Base-by-base conservation (phyloP, 2,888 invertebrate genomes). In the Cryptosula pallasiana region DNA sequence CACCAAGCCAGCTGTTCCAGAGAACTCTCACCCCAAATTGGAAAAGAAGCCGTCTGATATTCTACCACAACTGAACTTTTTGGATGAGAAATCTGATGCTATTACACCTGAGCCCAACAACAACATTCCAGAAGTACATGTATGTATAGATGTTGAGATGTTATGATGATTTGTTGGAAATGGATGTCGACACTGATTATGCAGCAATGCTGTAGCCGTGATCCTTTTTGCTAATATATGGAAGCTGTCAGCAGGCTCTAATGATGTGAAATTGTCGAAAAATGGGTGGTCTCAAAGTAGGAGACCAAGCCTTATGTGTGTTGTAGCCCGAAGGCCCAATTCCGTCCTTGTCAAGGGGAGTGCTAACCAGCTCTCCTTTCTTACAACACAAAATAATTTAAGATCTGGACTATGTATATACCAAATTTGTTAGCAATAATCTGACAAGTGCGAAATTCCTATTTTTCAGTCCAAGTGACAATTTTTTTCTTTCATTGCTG, bases 321-420 rank as follows among this genome's bases (percentile, higher is more conserved):
- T 73, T 73, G 71, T 72, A 72, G 73, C 71, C 55, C 72, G 36
- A 63, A 63, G 55, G 72, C 72, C 55, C 72, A 72, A 73, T 71
- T 73, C 73, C 73, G 73, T 73, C 73, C 73, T 73, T 73, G 73
- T 73, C 73, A 73, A 73, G 73, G 73, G 73, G 73, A 73, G 73
- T 73, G 73, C 73, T 73, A 73, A 73, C 73, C 73, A 34, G 72
- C 73, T 73, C 73, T 73, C 73, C 73, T 73, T 73, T 72, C 72
- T 71, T 71, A 72, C 72, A 72, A 73, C 73, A 73, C 73, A 69
- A 35, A 20, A 0, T 1, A 27, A 25, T 45, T 45, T 45, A 45
- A 45, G 20, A 13, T 45, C 5, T 20, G 20, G 9, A 45, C 9
- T 45, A 13, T 45, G 20, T 45, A 45, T 45, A 20, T 45, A 45